These are phyloP conservation scores for Drosophila simulans DNA, from an alignment of 1,140 invertebrate genomes.

Conservation along the genomic window DNA sequence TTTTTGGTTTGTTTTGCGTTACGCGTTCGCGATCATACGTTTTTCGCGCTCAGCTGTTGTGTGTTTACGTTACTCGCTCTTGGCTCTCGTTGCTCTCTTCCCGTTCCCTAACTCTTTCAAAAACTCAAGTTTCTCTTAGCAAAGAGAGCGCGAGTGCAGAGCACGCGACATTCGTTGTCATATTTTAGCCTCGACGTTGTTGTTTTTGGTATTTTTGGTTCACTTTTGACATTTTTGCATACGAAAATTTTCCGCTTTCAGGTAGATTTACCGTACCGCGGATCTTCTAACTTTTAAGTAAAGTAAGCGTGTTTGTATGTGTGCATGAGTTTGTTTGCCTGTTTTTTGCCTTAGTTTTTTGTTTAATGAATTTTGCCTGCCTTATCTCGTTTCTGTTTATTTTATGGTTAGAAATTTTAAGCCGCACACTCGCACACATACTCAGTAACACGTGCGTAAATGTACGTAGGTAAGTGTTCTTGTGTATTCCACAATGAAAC, in stretches of 20 bases:
- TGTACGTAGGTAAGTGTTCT: neutral
- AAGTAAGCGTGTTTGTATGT: constrained; percentile 23
- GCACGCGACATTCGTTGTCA: constrained; percentile 38
- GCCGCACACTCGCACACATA: constrained; percentile 25
- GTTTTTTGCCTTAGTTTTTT: constrained; percentile 49
- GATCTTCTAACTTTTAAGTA: constrained; percentile 43
- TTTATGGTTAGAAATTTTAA: constrained; percentile 69
- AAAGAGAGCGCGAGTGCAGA: constrained; percentile 14
- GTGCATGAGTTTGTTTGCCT: constrained; percentile 40
- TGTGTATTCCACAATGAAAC: constrained; percentile 45
- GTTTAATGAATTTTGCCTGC: constrained; percentile 19
- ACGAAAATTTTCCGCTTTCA: constrained; percentile 81
- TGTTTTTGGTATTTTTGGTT: constrained; percentile 64
- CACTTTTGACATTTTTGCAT: constrained; percentile 83
- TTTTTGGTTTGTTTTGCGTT: constrained; percentile 56
- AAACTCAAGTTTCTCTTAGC: constrained; percentile 14
- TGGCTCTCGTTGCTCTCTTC: constrained; percentile 33
- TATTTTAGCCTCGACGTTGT: constrained; percentile 30
- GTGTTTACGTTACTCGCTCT: constrained; percentile 66
- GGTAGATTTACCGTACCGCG: constrained; percentile 72
- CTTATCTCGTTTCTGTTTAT: constrained; percentile 64
- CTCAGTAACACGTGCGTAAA: neutral
- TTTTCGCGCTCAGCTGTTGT: constrained; percentile 68
- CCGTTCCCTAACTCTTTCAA: neutral
- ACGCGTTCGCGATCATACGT: constrained; percentile 70